Percentiles rank a stretch among this genome's conserved stretches.
These are phyloP conservation scores for Cheirogaleus medius DNA, from an alignment of 2,113 vertebrate genomes.

Conservation along the genomic window DNA sequence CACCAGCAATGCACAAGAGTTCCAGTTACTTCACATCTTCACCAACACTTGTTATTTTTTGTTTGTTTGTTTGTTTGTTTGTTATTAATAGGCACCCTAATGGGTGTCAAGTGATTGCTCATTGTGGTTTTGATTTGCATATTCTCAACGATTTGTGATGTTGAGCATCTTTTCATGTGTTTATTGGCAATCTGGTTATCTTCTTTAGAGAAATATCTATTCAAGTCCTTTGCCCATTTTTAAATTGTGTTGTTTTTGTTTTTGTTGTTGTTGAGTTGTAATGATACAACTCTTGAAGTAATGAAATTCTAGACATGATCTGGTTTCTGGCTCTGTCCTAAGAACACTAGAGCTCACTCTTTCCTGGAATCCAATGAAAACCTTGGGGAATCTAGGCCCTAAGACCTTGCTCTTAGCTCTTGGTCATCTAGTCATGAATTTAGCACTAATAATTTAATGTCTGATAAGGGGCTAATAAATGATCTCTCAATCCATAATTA, in stretches of 20 bases:
- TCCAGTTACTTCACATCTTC: not conserved
- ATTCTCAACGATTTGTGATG: not conserved
- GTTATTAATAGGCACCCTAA: not conserved
- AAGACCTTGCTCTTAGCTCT: not conserved
- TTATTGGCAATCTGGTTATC: not conserved
- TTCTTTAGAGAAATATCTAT: not conserved
- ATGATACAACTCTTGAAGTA: not conserved
- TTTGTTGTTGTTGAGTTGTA: not conserved
- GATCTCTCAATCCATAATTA: not conserved
- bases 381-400: not conserved
- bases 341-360: not conserved
- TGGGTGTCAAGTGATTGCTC: not conserved
- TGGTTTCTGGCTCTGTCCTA: not conserved
- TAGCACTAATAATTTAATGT: not conserved
- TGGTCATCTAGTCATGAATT: not conserved
- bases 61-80: not conserved
- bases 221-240: not conserved
- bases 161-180: not conserved
- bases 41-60: not conserved
- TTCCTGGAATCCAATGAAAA: not conserved
- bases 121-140: constrained; percentile 2
- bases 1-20: not conserved
- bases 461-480: not conserved
- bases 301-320: not conserved
- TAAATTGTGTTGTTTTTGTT: not conserved